A percentile compares a stretch with the other conserved stretches of the same genome.
phyloP scores from a whole-genome alignment of 1,140 invertebrate species.

The Phocides pigmalion region DNA sequence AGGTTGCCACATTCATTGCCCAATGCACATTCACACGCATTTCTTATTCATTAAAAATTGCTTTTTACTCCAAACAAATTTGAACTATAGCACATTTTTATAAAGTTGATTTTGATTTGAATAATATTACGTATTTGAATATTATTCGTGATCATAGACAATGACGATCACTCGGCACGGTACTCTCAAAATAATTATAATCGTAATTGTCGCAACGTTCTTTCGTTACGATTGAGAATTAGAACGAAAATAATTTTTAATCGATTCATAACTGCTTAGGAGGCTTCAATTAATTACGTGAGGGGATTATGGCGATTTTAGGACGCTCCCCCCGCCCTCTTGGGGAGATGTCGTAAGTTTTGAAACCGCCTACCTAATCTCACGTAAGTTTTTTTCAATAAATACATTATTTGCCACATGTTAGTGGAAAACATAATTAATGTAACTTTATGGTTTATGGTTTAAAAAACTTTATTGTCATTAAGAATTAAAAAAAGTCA shows the following conservation, averaged over 20 bases:
- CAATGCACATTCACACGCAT: constrained; percentile 57
- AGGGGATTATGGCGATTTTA: no score
- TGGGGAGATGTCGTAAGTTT: no score
- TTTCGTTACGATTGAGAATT: constrained; percentile 22
- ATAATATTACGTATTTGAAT: constrained; percentile 26
- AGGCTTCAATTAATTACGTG: no score
- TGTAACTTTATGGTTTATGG: no score
- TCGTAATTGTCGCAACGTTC: constrained; percentile 11
- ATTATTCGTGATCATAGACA: constrained; percentile 51
- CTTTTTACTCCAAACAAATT: constrained; percentile 32
- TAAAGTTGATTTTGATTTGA: constrained; percentile 27
- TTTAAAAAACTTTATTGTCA: no score
- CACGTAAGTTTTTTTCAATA: no score
- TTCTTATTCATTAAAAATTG: constrained; percentile 38
- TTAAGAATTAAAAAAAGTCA: no score
- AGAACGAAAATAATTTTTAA: constrained; percentile 2
- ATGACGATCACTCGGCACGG: constrained; percentile 38
- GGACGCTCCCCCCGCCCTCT: no score
- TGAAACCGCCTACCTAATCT: no score
- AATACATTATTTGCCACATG: no score
- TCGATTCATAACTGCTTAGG: not conserved
- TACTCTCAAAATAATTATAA: constrained; percentile 42
- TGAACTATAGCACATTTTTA: constrained; percentile 5
- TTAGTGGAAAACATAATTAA: no score
- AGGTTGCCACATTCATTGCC: constrained; percentile 53